A percentile compares a stretch with the other conserved stretches of the same genome.
phyloP scores from a whole-genome alignment of 2,113 vertebrate species.

The Columba janthina region DNA sequence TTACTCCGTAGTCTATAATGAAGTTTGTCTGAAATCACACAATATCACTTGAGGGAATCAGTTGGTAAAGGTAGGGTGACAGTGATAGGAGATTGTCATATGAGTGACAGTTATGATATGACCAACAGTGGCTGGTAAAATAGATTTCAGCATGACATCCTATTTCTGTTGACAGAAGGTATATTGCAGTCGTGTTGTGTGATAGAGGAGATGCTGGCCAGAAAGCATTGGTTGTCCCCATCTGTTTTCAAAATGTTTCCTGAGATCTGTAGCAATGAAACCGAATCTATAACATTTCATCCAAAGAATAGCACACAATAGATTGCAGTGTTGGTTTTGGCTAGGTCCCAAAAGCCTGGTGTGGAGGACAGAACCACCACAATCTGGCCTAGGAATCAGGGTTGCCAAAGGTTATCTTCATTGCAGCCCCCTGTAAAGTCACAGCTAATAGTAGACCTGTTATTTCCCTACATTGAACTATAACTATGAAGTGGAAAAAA shows the following conservation, averaged over 20 bases:
- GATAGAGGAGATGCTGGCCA: background rate
- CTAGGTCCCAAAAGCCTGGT: background rate
- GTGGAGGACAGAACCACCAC: background rate
- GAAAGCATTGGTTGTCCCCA: background rate
- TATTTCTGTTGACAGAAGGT: conserved; percentile 19
- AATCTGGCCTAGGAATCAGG: background rate
- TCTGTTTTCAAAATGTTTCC: background rate
- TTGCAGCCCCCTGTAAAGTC: background rate
- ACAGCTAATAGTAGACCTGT: background rate
- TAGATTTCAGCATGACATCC: background rate
- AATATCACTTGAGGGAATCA: background rate
- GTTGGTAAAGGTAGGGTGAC: background rate
- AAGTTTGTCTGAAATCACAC: background rate
- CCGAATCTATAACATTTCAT: background rate
- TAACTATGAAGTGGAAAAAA: background rate
- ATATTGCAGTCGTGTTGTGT: background rate
- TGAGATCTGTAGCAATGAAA: background rate
- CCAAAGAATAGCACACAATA: background rate
- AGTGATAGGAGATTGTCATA: background rate
- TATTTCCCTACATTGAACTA: background rate
- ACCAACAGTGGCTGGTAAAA: background rate
- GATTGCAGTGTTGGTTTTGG: background rate
- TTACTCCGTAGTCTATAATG: background rate
- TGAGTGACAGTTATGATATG: background rate
- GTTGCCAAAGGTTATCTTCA: background rate